Conservation (phyloP, 1,140 invertebrate species). For the Whitmania pigra region DNA sequence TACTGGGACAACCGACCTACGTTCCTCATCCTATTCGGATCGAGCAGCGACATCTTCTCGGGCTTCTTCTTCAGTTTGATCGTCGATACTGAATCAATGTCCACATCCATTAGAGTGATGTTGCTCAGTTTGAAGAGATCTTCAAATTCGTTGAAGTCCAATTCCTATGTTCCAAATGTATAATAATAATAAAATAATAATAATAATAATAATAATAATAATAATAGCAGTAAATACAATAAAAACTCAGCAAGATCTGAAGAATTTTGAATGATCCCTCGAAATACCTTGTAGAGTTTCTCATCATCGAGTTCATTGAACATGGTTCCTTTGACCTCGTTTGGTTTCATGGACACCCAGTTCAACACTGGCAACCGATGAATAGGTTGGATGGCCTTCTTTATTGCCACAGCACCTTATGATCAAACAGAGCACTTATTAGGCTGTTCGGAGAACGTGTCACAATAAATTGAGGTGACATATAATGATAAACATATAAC, state of each 20-base stretch:
- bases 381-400: slow-evolving; percentile 87
- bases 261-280: too few relatives aligned
- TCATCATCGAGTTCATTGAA: slow-evolving; percentile 97
- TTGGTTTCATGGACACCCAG: slow-evolving; percentile 93
- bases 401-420: slow-evolving; percentile 70
- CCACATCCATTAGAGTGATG: slow-evolving; percentile 29
- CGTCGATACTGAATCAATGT: slow-evolving; percentile 31
- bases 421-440: slow-evolving; percentile 22
- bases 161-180: slow-evolving; percentile 43
- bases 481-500: not conserved
- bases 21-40: slow-evolving; percentile 87
- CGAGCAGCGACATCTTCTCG: slow-evolving; percentile 76
- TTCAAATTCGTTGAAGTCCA: slow-evolving; percentile 88
- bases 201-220: too few relatives aligned
- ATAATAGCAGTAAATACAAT: too few relatives aligned
- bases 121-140: slow-evolving; percentile 77
- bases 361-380: slow-evolving; percentile 94
- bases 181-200: slow-evolving; percentile 2
- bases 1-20: slow-evolving; percentile 49
- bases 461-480: not conserved
- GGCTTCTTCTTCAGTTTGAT: slow-evolving; percentile 56
- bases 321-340: slow-evolving; percentile 93
- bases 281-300: slow-evolving; percentile 56
- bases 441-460: slow-evolving; percentile 18
- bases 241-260: too few relatives aligned